These are phyloP conservation scores for Autographa gamma DNA, from an alignment of 2,888 invertebrate species.

Conservation along the genomic window DNA sequence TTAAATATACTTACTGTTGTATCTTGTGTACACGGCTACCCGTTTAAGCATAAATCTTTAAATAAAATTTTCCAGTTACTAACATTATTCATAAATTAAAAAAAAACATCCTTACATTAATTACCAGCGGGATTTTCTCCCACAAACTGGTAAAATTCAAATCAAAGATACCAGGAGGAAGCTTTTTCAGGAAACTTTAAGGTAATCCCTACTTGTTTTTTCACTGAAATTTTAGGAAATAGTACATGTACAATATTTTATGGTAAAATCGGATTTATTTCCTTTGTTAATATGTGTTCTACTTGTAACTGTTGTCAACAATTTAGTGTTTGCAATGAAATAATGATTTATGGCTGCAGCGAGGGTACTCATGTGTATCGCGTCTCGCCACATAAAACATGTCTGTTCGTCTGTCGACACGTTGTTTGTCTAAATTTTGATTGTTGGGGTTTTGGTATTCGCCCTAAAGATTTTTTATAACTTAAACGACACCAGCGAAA, in stretches of 20 bases:
- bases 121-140: neutral
- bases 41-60: no score
- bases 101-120: no score
- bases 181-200: neutral
- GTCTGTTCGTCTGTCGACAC: slow-evolving; percentile 49
- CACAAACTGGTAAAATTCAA: neutral
- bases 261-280: neutral
- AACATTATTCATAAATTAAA: no score
- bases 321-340: slow-evolving; percentile 41
- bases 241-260: neutral
- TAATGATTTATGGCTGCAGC: slow-evolving; percentile 28
- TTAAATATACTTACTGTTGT: no score
- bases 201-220: neutral
- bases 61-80: no score
- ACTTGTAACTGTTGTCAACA: neutral
- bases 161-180: neutral
- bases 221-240: neutral
- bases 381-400: slow-evolving; percentile 50
- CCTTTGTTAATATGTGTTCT: neutral
- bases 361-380: slow-evolving; percentile 32
- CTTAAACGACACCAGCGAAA: no score
- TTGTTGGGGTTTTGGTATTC: neutral
- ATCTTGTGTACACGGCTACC: no score
- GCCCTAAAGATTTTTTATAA: neutral
- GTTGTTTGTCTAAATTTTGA: slow-evolving; percentile 21